These are phyloP conservation scores for Silurus glanis DNA, from an alignment of 2,113 vertebrate species.

Conservation along the genomic window DNA sequence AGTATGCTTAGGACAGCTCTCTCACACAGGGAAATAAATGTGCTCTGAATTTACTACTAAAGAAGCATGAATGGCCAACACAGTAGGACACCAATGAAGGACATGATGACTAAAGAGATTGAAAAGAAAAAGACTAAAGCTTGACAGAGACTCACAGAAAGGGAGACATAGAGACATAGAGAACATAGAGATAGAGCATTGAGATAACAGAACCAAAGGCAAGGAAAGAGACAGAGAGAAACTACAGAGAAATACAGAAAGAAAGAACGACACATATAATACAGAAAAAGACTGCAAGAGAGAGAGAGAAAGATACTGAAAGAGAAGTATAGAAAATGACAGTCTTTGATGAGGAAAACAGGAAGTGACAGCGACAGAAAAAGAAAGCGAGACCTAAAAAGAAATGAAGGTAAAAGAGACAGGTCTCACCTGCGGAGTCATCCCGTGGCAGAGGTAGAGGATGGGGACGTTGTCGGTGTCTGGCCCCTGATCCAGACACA, in stretches of 20 bases:
- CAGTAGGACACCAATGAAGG: neutral
- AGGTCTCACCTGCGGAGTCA: constrained; percentile 91
- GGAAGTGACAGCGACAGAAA: neutral
- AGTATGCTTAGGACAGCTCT: neutral
- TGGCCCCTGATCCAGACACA: constrained; percentile 97
- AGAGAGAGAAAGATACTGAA: neutral
- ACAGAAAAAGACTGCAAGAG: neutral
- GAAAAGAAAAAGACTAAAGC: neutral
- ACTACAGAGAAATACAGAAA: neutral
- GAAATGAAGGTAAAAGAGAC: neutral
- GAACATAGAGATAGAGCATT: neutral
- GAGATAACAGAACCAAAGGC: neutral
- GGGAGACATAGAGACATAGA: neutral
- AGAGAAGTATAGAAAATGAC: neutral
- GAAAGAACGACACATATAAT: neutral
- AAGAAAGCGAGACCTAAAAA: neutral
- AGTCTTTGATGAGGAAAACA: neutral
- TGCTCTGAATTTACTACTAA: neutral
- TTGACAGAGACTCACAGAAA: neutral
- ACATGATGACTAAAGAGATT: neutral
- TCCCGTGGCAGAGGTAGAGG: constrained; percentile 95
- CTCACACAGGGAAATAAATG: neutral
- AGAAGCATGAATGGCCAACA: neutral
- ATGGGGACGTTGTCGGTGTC: constrained; percentile 95
- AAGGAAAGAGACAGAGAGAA: neutral